Conservation (phyloP, 92 coral and sea anemone species). For the Zoanthus sociatus region DNA sequence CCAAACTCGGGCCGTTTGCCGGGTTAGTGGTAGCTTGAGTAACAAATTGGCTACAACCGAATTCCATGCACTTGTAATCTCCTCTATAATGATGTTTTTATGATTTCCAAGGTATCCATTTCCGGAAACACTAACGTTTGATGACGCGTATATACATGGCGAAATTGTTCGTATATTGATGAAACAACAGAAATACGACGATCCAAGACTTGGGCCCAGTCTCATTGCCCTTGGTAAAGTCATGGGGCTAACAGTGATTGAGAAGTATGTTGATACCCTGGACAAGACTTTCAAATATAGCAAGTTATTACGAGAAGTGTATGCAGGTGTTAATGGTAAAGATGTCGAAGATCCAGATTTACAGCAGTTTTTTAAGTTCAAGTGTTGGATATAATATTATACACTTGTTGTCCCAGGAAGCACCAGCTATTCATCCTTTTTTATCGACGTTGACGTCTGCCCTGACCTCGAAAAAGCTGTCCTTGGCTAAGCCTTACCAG, state of each 20-base stretch:
- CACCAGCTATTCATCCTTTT: too few species aligned
- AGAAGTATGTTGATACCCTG: conserved; percentile 94
- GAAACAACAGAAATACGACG: conserved; percentile 92
- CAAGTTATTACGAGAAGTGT: conserved; percentile 84
- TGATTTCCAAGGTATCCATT: conserved; percentile 53
- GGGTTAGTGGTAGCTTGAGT: too few species aligned
- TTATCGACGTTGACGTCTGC: too few species aligned
- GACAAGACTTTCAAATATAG: conserved; percentile 97
- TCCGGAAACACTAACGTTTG: conserved; percentile 85
- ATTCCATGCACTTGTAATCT: too few species aligned
- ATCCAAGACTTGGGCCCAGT: conserved; percentile 83
- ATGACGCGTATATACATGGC: conserved; percentile 97
- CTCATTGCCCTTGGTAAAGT: conserved; percentile 89
- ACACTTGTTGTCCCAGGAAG: too few species aligned
- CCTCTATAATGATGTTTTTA: not conserved
- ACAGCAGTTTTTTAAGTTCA: conserved; percentile 94
- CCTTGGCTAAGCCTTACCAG: too few species aligned
- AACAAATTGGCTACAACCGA: too few species aligned
- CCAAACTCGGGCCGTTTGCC: too few species aligned
- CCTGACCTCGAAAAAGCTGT: too few species aligned
- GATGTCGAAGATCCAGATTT: conserved; percentile 93
- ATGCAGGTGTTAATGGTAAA: conserved; percentile 96
- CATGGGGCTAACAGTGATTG: conserved; percentile 96
- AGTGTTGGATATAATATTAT: conserved; percentile 81
- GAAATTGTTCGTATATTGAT: conserved; percentile 91